Evolutionary conservation across 2,888 invertebrate species (phyloP), one percentile per base, ranked within the genome.

Genomic region (Aphodius sticticus): DNA sequence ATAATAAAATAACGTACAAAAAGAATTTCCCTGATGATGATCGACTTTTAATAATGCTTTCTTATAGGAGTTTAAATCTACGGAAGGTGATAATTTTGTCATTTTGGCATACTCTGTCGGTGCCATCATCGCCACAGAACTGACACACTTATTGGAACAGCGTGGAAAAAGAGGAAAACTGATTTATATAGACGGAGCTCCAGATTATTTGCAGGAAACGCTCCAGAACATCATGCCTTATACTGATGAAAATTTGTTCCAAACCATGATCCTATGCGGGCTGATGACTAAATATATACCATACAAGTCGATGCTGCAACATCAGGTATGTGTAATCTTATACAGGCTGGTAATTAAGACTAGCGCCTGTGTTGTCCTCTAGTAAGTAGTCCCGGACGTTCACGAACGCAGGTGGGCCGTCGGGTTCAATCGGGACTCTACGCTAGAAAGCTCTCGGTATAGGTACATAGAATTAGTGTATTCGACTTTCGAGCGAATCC

Each of bases 61-160:
- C 7, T 71, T 71, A 15, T 15, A 71, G 71, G 12, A 16, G 16
- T 71, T 74, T 12, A 53, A 77, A 77, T 12, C 37, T 35, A n/a
- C 36, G 7, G 35, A 74, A 36, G 35, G 37, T 6, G 76, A 36
- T 12, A 35, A 91, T 0, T 96, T 94, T 89, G 92, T 92, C 81
- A 87, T 98, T 0, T 91, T 95, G 15, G 97, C 96, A 1, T 97
- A 98, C 90, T 98, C 97, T 37, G 97, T 93, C 85, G 98, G 98
- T 76, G 90, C 94, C 0, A 88, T 95, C 35, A 90, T 96, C 16
- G 94, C 95, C 0, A 89, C 97, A 78, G 95, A 96, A 86, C 89
- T 97, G 81, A 94, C 94, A 5, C 89, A 92, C 12, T 91, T 92
- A 85, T 89, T 97, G 36, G 95, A 96, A 87, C 89, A 88, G 7